Base-by-base conservation (phyloP, 2,113 vertebrate genomes). In the Thunnus thynnus region DNA sequence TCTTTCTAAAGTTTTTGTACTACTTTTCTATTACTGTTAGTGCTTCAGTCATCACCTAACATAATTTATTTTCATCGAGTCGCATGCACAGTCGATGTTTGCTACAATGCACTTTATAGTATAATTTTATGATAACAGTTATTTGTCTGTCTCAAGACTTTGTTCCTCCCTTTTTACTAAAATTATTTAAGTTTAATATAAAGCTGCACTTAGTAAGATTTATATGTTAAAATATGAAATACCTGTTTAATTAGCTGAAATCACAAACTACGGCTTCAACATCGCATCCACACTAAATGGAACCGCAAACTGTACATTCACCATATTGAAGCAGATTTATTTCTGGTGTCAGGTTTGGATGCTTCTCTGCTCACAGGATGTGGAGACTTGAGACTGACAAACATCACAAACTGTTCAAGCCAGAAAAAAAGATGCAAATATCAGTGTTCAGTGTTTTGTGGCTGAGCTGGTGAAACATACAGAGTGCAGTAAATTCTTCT, bases 1-100 rank as follows among this genome's bases (percentile, higher is more conserved):
- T 50, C 36, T 80, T 85, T 79, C 67, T 84, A 65, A 76, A 47
- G 72, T 77, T 86, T 91, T 90, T 88, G 11, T 90, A 88, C 74
- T 30, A 80, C 82, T 88, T 90, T 87, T 89, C 22, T 86, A 88
- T 84, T 63, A 13, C 56, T 73, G 62, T 67, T 52, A 11, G 11
- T 47, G 25, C 20, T 62, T 78, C 74, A 20, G 62, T 78, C 55
- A 4, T 64, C 51, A 46, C 60, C 20, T 68, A 18, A 13, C 55
- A 12, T 63, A 51, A 80, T 76, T 76, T 82, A 76, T 67, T 71
- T 79, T 56, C 50, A 25, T 78, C 9, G 1, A 25, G 77, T 54
- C 78, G 88, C 88, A 89, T 86, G 88, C 67, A 76, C 70, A 17
- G 62, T 64, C 25, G 22, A 51, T 69, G 75, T 84, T 88, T 65